A percentile compares a stretch with the other conserved stretches of the same genome.
phyloP scores from a whole-genome alignment of 2,888 invertebrate genomes.

The Andrena haemorrhoa region DNA sequence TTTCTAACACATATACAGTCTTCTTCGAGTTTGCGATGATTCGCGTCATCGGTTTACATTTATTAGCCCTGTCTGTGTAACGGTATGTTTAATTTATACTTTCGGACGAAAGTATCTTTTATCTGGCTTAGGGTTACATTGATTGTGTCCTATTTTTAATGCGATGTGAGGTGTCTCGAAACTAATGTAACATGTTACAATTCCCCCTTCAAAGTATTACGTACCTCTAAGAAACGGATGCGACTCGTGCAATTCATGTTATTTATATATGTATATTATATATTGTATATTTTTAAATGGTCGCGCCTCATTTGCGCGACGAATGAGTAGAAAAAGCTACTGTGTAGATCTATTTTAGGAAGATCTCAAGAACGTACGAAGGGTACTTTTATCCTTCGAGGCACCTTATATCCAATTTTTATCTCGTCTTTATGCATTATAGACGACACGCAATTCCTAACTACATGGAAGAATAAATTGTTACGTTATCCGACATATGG shows the following conservation, averaged over 20 bases:
- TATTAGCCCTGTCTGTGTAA: constrained; percentile 32
- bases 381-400: constrained; percentile 52
- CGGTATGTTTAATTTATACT: constrained; percentile 26
- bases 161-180: constrained; percentile 58
- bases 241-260: constrained; percentile 55
- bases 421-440: constrained; percentile 46
- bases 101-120: constrained; percentile 23
- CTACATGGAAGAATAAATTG: constrained; percentile 60
- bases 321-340: constrained; percentile 28
- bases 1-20: constrained; percentile 25
- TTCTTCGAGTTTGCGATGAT: constrained; percentile 29
- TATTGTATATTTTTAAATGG: constrained; percentile 23
- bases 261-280: constrained; percentile 34
- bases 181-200: constrained; percentile 20
- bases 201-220: constrained; percentile 43
- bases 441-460: constrained; percentile 47
- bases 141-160: constrained; percentile 31
- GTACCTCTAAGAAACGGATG: constrained; percentile 32
- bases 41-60: constrained; percentile 21
- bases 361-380: constrained; percentile 54
- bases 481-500: constrained; percentile 51
- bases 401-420: constrained; percentile 64
- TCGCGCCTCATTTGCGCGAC: constrained; percentile 37
- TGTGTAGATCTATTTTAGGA: constrained; percentile 42
- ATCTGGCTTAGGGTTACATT: constrained; percentile 50